Evolutionary conservation across 2,797 vertebrate genomes (phyloP).

Genomic region (Vipera latastei): DNA sequence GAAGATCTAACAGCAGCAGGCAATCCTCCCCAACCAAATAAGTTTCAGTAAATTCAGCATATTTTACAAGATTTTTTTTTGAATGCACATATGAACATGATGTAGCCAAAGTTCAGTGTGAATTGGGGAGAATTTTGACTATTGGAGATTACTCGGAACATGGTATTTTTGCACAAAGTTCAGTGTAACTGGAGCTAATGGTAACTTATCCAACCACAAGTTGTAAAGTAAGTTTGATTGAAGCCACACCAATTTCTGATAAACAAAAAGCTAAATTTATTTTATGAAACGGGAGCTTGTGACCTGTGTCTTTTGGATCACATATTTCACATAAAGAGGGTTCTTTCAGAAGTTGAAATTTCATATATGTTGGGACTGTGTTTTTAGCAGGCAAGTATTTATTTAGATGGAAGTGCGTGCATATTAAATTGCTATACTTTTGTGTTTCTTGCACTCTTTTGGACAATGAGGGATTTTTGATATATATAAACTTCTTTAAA

Average conservation of each 20-base stretch:
- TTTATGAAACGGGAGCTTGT: neutral
- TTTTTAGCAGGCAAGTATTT: neutral
- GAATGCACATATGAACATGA: neutral
- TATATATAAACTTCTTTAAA: neutral
- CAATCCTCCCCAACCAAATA: neutral
- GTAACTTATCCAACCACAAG: neutral
- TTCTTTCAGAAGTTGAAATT: neutral
- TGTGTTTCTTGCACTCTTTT: neutral
- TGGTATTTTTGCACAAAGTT: neutral
- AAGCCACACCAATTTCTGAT: neutral
- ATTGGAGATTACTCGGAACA: neutral
- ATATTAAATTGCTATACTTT: neutral
- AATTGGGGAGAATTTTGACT: neutral
- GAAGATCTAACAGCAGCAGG: neutral
- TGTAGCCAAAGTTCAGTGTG: neutral
- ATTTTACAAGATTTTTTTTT: neutral
- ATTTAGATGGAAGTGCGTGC: neutral
- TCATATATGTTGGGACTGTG: neutral
- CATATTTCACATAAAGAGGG: neutral
- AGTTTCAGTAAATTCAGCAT: neutral
- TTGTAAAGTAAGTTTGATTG: neutral
- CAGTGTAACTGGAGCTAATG: neutral
- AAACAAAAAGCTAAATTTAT: neutral
- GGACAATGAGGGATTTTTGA: neutral
- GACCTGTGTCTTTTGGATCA: neutral